Conservation (phyloP, 2,113 vertebrate species). For the Chloebia gouldiae region DNA sequence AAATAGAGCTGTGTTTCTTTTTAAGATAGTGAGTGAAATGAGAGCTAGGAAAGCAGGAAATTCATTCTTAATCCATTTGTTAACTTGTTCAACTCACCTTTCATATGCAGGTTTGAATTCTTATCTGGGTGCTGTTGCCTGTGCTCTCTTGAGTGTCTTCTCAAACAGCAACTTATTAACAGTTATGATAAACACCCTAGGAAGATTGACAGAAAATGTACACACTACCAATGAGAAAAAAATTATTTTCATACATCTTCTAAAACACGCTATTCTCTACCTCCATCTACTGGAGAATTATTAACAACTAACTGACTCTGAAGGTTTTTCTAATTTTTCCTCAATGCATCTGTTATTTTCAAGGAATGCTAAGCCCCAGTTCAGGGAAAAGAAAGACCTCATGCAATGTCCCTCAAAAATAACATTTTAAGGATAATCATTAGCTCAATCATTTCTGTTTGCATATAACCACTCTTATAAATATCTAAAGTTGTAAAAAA, state of each 20-base stretch:
- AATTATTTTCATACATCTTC: not conserved
- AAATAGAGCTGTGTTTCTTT: not conserved
- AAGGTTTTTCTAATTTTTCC: not conserved
- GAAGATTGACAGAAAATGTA: not conserved
- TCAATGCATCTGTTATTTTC: not conserved
- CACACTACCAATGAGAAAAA: not conserved
- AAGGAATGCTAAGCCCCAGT: not conserved
- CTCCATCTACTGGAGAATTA: conserved; percentile 39
- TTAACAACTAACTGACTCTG: not conserved
- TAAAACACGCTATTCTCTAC: not conserved
- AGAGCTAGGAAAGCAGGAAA: not conserved
- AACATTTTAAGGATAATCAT: not conserved
- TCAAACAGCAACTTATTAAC: not conserved
- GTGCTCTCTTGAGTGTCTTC: not conserved
- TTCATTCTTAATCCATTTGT: not conserved
- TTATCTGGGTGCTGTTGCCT: not conserved
- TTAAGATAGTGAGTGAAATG: not conserved
- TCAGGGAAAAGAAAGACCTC: not conserved
- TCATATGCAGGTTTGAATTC: not conserved
- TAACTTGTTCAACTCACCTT: not conserved
- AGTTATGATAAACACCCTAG: not conserved
- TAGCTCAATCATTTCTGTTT: not conserved
- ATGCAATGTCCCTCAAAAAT: not conserved
- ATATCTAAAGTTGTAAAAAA: not conserved
- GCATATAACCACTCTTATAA: not conserved